Base-by-base conservation (phyloP, 2,113 vertebrate genomes). In the Gymnocephalus cernua region DNA sequence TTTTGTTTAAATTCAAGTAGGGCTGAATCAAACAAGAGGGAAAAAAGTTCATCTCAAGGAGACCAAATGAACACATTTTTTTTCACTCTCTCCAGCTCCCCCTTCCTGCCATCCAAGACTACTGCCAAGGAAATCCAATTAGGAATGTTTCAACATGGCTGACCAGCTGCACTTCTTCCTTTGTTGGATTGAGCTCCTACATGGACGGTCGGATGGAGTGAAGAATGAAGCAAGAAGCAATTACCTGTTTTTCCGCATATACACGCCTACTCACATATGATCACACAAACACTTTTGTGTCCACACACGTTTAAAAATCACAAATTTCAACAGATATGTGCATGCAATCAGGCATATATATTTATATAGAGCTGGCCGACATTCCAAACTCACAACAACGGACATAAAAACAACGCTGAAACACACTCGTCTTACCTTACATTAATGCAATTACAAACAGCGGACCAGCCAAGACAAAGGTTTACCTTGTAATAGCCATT, bases 121-220 rank as follows among this genome's bases (percentile, higher is more conserved):
- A 27, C 74, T 83, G 83, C 72, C 67, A 67, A 74, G 73, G 56
- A 86, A 86, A 88, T 88, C 77, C 74, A 70, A 83, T 91, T 88
- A 87, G 73, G 58, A 80, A 70, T 6, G 23, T 84, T 83, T 87
- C 77, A 87, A 88, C 85, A 80, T 18, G 82, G 76, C 74, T 76
- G 74, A 82, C 47, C 63, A 71, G 32, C 59, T 16, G 11, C 65
- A 50, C 69, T 58, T 44, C 68, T 8, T 75, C 25, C 51, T 61
- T 4, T 51, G 54, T 74, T 65, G 29, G 59, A 77, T 68, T 27
- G 51, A 27, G 53, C 35, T 27, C 48, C 58, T 9, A 19, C 69
- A 74, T 65, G 74, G 74, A 74, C 14, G 74, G 74, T 70, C 14
- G 23, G 62, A 84, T 59, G 64, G 59, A 78, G 69, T 35, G 25